Percentiles rank a stretch among this genome's conserved stretches.
Evolutionary conservation across 2,888 invertebrate genomes (phyloP).

Genomic region (Nasonia oneida): DNA sequence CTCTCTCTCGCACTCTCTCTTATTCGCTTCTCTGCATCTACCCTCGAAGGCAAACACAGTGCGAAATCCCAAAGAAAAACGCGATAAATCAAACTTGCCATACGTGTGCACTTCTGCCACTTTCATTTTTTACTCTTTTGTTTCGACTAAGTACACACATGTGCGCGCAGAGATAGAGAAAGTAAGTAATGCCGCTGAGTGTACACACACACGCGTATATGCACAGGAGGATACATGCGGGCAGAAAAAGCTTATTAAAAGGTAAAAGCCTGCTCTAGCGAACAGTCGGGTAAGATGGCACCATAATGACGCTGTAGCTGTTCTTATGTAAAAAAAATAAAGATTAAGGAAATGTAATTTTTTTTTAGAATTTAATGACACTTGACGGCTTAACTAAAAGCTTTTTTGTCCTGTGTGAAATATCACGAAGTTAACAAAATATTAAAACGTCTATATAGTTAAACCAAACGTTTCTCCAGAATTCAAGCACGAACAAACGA

Average conservation of each 20-base stretch:
- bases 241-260: not conserved
- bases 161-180: not conserved
- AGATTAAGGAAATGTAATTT: not conserved
- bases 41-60: constrained; percentile 42
- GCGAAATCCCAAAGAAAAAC: constrained; percentile 33
- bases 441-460: too few relatives aligned
- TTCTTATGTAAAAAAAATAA: not conserved
- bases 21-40: not conserved
- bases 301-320: not conserved
- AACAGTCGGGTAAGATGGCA: not conserved
- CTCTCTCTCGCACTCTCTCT: not conserved
- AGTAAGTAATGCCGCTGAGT: constrained; percentile 30
- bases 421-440: too few relatives aligned
- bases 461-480: too few relatives aligned
- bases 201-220: not conserved
- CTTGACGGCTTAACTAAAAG: too few relatives aligned
- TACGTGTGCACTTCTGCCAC: not conserved
- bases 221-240: not conserved
- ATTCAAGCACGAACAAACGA: not conserved
- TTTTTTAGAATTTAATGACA: too few relatives aligned
- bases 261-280: not conserved
- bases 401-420: too few relatives aligned
- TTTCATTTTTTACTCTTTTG: not conserved
- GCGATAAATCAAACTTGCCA: constrained; percentile 38
- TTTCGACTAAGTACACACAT: constrained; percentile 5